Evolutionary conservation across 1,140 invertebrate species (phyloP).

Genomic region (Drosophila eugracilis): DNA sequence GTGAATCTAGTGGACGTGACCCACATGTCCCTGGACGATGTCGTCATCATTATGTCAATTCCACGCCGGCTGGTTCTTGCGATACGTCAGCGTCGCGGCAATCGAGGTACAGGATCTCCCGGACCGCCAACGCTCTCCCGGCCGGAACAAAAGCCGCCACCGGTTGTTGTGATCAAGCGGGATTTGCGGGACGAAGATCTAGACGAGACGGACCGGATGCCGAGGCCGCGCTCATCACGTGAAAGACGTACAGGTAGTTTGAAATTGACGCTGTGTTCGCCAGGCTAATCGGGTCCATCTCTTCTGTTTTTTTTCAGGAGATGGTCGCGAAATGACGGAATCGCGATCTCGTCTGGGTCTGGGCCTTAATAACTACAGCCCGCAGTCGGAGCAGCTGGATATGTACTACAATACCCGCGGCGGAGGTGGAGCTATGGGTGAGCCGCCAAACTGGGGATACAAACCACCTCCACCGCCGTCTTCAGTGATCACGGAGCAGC

Average conservation of each 20-base stretch:
- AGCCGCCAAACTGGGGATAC: conserved; percentile 84
- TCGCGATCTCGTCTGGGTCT: conserved; percentile 90
- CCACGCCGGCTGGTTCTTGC: conserved; percentile 97
- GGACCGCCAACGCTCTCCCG: conserved; percentile 87
- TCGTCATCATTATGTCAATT: conserved; percentile 99
- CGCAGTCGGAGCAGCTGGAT: conserved; percentile 90
- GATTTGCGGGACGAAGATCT: conserved; percentile 94
- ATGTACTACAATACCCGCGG: conserved; percentile 92
- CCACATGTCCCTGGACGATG: conserved; percentile 98
- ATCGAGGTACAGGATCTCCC: conserved; percentile 88
- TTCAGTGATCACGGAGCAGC: conserved; percentile 95
- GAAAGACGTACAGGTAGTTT: conserved; percentile 86
- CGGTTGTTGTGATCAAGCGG: conserved; percentile 96
- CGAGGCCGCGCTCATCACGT: conserved; percentile 85
- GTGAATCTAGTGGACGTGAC: conserved; percentile 99
- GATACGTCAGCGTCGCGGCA: conserved; percentile 90
- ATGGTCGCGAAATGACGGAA: conserved; percentile 90
- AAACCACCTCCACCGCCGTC: conserved; percentile 89
- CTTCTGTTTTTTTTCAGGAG: conserved; percentile 85
- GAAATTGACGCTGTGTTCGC: conserved; percentile 64
- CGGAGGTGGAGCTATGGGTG: conserved; percentile 82
- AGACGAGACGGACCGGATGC: conserved; percentile 86
- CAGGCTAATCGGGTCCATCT: conserved; percentile 60
- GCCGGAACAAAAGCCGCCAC: conserved; percentile 94
- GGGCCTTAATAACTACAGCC: conserved; percentile 88